Percentiles rank a stretch among this genome's conserved stretches.
Evolutionary conservation across 2,888 invertebrate species (phyloP).

Genomic region (Rotaria socialis): DNA sequence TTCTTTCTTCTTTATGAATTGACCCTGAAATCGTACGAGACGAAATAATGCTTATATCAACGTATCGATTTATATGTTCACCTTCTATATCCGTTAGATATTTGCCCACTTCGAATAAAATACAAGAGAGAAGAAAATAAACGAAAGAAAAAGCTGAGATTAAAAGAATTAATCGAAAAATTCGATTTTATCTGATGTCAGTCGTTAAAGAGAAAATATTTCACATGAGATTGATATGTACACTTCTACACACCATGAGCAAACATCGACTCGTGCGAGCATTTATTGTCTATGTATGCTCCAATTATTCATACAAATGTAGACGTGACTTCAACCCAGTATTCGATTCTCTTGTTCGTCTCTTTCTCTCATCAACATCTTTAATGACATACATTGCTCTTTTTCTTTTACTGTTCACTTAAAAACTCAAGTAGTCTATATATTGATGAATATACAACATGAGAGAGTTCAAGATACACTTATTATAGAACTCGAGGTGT

Average conservation of each 20-base stretch:
- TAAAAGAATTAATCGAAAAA: not conserved
- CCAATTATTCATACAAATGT: constrained; percentile 25
- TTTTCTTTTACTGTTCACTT: not conserved
- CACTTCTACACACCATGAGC: not conserved
- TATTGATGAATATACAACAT: too few species aligned
- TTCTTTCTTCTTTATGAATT: not conserved
- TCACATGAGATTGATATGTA: not conserved
- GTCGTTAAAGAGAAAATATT: not conserved
- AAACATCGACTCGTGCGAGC: not conserved
- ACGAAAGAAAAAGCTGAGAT: not conserved
- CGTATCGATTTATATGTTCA: not conserved
- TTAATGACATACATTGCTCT: not conserved
- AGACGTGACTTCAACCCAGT: not conserved
- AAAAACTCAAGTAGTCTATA: not conserved
- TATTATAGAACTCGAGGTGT: not conserved
- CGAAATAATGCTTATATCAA: not conserved
- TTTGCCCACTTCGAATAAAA: not conserved
- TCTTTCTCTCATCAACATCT: constrained; percentile 18
- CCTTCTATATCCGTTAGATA: not conserved
- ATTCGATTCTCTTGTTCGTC: not conserved
- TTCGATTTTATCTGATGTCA: not conserved
- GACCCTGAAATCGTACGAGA: not conserved
- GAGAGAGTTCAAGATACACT: not conserved
- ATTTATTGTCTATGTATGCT: constrained; percentile 7
- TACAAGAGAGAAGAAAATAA: not conserved